A percentile compares a stretch with the other conserved stretches of the same genome.
Conservation (phyloP, 2,888 invertebrate species). For the Drosophila borborema region DNA sequence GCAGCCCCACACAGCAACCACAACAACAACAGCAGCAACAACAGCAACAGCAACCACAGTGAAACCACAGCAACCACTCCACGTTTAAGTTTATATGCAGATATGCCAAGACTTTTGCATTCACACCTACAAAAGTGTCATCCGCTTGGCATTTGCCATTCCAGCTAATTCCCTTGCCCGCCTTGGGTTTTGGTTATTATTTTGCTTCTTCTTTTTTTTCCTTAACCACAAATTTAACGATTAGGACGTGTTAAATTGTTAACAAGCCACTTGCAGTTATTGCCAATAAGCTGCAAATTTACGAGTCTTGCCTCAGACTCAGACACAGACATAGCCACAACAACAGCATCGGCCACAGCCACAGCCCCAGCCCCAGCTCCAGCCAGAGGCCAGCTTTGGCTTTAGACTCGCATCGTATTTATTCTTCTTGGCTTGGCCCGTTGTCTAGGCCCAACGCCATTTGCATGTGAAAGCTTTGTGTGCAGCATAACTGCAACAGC, state of each 20-base stretch:
- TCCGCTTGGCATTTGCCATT: constrained; percentile 74
- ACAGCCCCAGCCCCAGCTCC: constrained; percentile 9
- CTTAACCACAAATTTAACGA: constrained; percentile 84
- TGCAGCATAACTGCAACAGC: constrained; percentile 23
- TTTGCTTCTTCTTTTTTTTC: constrained; percentile 3
- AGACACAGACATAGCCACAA: constrained; percentile 5
- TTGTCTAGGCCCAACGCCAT: constrained; percentile 37
- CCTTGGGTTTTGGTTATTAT: constrained; percentile 10
- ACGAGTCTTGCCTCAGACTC: constrained; percentile 73
- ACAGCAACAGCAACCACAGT: constrained; percentile 13
- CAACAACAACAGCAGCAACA: constrained; percentile 9
- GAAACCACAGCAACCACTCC: constrained; percentile 25
- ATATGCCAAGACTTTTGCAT: constrained; percentile 62
- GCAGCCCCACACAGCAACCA: constrained; percentile 36
- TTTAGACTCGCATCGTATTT: constrained; percentile 18
- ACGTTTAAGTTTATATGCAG: constrained; percentile 57
- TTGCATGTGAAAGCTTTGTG: constrained; percentile 53
- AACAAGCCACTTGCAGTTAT: constrained; percentile 85
- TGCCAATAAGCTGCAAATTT: constrained; percentile 85
- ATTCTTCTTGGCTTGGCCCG: constrained; percentile 20
- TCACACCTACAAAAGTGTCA: constrained; percentile 84
- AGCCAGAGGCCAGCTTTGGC: constrained; percentile 22
- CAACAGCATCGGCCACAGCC: constrained; percentile 1
- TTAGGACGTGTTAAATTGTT: constrained; percentile 86
- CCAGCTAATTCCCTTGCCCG: constrained; percentile 6